Conservation (phyloP, 2,113 vertebrate genomes). For the Seriola dumerili region DNA sequence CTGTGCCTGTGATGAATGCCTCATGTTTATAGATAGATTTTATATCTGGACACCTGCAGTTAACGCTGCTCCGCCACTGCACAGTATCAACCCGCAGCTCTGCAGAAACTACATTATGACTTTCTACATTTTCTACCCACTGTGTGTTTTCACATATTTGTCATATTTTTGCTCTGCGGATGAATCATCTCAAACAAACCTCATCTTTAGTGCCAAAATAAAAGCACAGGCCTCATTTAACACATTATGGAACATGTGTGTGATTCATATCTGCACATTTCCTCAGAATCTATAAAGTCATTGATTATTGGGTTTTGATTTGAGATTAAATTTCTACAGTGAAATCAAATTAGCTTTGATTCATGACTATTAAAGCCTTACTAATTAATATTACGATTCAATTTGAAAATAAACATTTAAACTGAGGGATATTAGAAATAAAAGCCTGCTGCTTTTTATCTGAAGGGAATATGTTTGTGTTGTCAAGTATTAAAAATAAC, state of each 20-base stretch:
- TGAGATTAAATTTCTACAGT: neutral
- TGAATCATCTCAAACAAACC: constrained; percentile 4
- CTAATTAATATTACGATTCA: constrained; percentile 12
- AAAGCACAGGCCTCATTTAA: constrained; percentile 23
- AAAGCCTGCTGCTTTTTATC: constrained; percentile 14
- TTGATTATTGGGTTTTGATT: constrained; percentile 1
- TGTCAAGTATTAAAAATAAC: constrained; percentile 3
- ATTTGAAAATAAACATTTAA: neutral
- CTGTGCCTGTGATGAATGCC: constrained; percentile 7
- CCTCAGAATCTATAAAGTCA: neutral
- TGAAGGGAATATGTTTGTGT: neutral
- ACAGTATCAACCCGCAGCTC: constrained; percentile 1
- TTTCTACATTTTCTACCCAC: constrained; percentile 4
- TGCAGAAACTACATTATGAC: neutral
- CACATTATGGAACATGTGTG: neutral
- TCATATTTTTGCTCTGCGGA: constrained; percentile 7
- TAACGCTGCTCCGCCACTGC: constrained; percentile 16
- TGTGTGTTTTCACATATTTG: constrained; percentile 10
- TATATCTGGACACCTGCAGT: constrained; percentile 41
- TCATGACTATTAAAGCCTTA: neutral
- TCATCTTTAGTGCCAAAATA: constrained; percentile 62
- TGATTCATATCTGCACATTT: neutral
- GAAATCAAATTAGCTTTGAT: constrained; percentile 3
- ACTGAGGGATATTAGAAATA: neutral
- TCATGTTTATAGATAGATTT: constrained; percentile 9